Evolutionary conservation across 2,888 invertebrate genomes (phyloP).

Genomic region (Graphium colonna): DNA sequence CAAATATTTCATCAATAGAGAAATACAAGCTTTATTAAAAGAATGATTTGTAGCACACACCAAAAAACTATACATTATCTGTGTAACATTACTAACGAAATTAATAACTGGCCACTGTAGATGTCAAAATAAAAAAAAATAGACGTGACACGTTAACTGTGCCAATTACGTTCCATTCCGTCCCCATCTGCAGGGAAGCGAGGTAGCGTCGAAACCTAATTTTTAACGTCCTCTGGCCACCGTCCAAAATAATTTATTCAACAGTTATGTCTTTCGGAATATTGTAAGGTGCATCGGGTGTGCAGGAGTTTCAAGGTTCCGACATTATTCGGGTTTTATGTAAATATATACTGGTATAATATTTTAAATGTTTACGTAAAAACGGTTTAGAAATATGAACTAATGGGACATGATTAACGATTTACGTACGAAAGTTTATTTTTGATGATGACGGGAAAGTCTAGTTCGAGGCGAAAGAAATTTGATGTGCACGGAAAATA

Average conservation of each 20-base stretch:
- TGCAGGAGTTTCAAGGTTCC: constrained; percentile 53
- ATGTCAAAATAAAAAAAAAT: background rate
- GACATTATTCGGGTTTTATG: constrained; percentile 39
- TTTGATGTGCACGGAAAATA: too few relatives aligned
- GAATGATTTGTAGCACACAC: background rate
- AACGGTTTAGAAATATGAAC: background rate
- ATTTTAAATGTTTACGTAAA: background rate
- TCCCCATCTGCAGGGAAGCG: constrained; percentile 16
- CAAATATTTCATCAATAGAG: too few relatives aligned
- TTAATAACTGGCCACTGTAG: background rate
- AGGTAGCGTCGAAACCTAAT: constrained; percentile 26
- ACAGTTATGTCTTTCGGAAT: constrained; percentile 60
- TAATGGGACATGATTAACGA: background rate
- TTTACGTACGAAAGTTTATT: background rate
- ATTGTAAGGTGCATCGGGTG: constrained; percentile 48
- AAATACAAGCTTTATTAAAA: too few relatives aligned
- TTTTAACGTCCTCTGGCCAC: constrained; percentile 47
- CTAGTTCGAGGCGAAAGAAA: too few relatives aligned
- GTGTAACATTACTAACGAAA: background rate
- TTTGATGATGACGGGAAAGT: too few relatives aligned
- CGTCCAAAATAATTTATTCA: constrained; percentile 63
- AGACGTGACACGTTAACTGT: constrained; percentile 7
- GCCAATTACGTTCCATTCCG: constrained; percentile 19
- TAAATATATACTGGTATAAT: constrained; percentile 31
- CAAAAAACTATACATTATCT: background rate